Base-by-base conservation (phyloP, 2,113 vertebrate genomes). In the Bos indicus region DNA sequence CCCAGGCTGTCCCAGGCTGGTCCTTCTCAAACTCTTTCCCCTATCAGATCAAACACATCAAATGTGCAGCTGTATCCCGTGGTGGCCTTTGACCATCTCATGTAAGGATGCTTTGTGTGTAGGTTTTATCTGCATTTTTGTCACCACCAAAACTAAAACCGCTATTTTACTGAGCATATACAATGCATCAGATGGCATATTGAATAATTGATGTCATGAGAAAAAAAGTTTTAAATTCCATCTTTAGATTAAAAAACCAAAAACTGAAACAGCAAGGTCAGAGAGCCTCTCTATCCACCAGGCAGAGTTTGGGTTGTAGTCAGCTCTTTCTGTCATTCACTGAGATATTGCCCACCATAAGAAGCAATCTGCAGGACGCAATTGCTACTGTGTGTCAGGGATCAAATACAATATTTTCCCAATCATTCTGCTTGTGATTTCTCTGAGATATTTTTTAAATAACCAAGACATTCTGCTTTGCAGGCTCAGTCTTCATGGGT, bases 1-100 rank as follows among this genome's bases (percentile, higher is more conserved):
- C 60, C 19, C 21, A 46, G 52, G 26, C n/a, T 16, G n/a, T 33
- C 64, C 80, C 48, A 56, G 11, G 52, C 51, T 62, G 5, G 9
- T 21, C 12, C 28, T 85, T 67, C 19, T 71, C 11, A 28, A 60
- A 62, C 12, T 84, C 67, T 84, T 90, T 59, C 36, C 46, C 36
- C 13, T 7, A 0, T 3, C 6, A 30, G 17, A 80, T 23, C 3
- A 95, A 7, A 56, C 23, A 21, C 40, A 56, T 89, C n/a, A 16
- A 40, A 36, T 23, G 21, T 4, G 14, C 4, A 13, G 9, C 2
- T 40, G 5, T 28, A 5, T 30, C 60, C 46, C 9, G 0, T n/a
- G 6, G 57, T n/a, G 5, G 48, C 60, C 25, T 62, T 86, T 17
- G 43, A 43, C 56, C 4, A 26, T 7, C 21, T 43, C 16, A 30